These are phyloP conservation scores for Tetragnatha versicolor DNA, from an alignment of 1,140 invertebrate species.

Conservation along the genomic window DNA sequence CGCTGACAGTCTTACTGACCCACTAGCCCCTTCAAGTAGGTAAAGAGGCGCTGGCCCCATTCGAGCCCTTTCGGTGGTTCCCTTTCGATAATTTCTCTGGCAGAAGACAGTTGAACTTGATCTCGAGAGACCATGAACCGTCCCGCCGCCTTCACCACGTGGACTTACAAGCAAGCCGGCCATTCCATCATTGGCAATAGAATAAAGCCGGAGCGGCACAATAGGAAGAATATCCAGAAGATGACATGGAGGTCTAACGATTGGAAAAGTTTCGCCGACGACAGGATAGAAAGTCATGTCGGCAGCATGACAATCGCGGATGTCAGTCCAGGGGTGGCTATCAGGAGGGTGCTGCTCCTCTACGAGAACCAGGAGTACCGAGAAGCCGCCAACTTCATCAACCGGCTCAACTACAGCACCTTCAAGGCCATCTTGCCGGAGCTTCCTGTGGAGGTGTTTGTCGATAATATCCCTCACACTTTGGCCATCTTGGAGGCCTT, in stretches of 20 bases:
- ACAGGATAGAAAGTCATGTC: conserved; percentile 37
- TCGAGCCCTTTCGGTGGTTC: too few species aligned
- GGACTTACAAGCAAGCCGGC: conserved; percentile 56
- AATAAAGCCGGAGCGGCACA: conserved; percentile 61
- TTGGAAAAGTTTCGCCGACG: conserved; percentile 62
- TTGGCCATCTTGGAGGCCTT: conserved; percentile 84
- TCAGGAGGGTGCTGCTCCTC: conserved; percentile 71
- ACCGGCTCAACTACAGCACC: conserved; percentile 76
- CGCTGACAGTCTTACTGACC: conserved; percentile 52
- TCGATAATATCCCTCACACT: conserved; percentile 85
- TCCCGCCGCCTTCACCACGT: conserved; percentile 43
- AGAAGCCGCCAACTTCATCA: conserved; percentile 79
- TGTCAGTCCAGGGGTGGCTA: conserved; percentile 76
- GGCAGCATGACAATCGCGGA: conserved; percentile 69
- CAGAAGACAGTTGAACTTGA: too few species aligned
- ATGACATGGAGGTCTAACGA: conserved; percentile 63
- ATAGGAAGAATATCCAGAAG: conserved; percentile 62
- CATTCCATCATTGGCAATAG: conserved; percentile 59
- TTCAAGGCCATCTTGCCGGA: conserved; percentile 75
- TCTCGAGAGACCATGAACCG: too few species aligned
- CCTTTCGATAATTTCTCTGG: too few species aligned
- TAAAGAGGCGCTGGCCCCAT: conserved; percentile 51
- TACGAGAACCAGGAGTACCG: conserved; percentile 80
- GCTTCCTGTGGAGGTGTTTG: conserved; percentile 84
- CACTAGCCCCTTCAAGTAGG: conserved; percentile 45